Evolutionary conservation across 2,888 invertebrate genomes (phyloP).

Genomic region (Cataglyphis cursor): DNA sequence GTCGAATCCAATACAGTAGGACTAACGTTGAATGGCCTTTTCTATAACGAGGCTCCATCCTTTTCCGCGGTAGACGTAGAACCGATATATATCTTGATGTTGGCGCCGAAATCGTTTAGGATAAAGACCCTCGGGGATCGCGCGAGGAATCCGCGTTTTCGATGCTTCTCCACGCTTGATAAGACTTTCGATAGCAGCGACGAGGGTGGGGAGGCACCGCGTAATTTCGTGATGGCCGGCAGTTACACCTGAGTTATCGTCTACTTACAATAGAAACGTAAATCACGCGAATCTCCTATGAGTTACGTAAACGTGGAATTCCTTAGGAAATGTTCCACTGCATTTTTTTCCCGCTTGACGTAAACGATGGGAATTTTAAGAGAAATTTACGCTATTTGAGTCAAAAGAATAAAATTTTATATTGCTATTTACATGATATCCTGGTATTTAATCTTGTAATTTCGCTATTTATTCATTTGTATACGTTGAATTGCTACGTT

Average conservation of each 20-base stretch:
- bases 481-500: no score
- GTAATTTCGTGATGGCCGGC: slow-evolving; percentile 59
- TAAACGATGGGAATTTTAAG: not conserved
- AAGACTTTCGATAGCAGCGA: slow-evolving; percentile 4
- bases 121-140: slow-evolving; percentile 16
- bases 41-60: slow-evolving; percentile 30
- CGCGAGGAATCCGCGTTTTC: slow-evolving; percentile 31
- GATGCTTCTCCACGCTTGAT: slow-evolving; percentile 13
- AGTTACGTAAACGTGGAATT: slow-evolving; percentile 33
- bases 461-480: not conserved
- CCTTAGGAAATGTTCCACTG: slow-evolving; percentile 1
- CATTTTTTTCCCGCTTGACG: not conserved
- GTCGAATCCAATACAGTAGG: slow-evolving; percentile 31
- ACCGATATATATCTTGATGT: slow-evolving; percentile 44
- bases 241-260: slow-evolving; percentile 54
- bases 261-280: slow-evolving; percentile 45
- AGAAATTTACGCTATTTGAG: not conserved
- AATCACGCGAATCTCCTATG: slow-evolving; percentile 49
- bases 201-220: not conserved
- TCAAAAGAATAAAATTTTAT: not conserved
- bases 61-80: slow-evolving; percentile 23
- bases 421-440: not conserved
- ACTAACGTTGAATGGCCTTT: slow-evolving; percentile 35
- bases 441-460: not conserved
- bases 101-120: slow-evolving; percentile 28